phyloP scores from a whole-genome alignment of 1,140 invertebrate genomes.

The Drosophila pandora region DNA sequence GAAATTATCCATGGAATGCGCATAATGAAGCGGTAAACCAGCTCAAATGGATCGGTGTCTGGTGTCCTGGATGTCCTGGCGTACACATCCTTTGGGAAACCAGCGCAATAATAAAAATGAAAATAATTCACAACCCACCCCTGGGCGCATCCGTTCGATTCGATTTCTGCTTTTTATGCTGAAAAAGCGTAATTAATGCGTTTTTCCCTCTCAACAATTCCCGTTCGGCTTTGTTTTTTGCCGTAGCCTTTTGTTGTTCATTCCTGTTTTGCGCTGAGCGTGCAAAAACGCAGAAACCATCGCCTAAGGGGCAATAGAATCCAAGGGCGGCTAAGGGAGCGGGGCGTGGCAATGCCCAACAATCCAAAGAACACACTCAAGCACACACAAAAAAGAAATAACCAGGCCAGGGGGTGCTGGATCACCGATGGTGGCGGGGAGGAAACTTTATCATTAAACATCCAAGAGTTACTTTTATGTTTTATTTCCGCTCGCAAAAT shows the following conservation, averaged over 20 bases:
- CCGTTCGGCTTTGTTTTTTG: slow-evolving; percentile 41
- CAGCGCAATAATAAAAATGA: slow-evolving; percentile 31
- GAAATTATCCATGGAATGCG: slow-evolving; percentile 47
- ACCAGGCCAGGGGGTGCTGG: slow-evolving; percentile 1
- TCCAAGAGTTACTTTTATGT: slow-evolving; percentile 79
- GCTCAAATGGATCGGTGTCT: slow-evolving; percentile 46
- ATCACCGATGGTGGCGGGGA: slow-evolving; percentile 7
- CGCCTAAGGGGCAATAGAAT: slow-evolving; percentile 14
- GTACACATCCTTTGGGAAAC: slow-evolving; percentile 27
- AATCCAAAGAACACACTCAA: slow-evolving; percentile 50
- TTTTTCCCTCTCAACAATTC: slow-evolving; percentile 62
- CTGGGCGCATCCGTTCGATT: slow-evolving; percentile 52
- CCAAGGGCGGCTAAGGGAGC: slow-evolving; percentile 26
- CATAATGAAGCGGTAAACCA: slow-evolving; percentile 74
- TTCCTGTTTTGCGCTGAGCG: slow-evolving; percentile 60
- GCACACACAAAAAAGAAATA: slow-evolving; percentile 12
- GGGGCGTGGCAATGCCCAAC: slow-evolving; percentile 44
- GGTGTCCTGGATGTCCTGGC: slow-evolving; percentile 13
- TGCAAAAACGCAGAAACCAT: slow-evolving; percentile 60
- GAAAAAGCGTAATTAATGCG: slow-evolving; percentile 79
- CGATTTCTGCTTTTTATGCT: slow-evolving; percentile 57
- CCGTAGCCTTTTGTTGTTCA: slow-evolving; percentile 22
- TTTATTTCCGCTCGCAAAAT: slow-evolving; percentile 70
- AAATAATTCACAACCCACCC: slow-evolving; percentile 53
- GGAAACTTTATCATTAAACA: slow-evolving; percentile 77